Base-by-base conservation (phyloP, 2,113 vertebrate genomes). In the Spermophilus dauricus region DNA sequence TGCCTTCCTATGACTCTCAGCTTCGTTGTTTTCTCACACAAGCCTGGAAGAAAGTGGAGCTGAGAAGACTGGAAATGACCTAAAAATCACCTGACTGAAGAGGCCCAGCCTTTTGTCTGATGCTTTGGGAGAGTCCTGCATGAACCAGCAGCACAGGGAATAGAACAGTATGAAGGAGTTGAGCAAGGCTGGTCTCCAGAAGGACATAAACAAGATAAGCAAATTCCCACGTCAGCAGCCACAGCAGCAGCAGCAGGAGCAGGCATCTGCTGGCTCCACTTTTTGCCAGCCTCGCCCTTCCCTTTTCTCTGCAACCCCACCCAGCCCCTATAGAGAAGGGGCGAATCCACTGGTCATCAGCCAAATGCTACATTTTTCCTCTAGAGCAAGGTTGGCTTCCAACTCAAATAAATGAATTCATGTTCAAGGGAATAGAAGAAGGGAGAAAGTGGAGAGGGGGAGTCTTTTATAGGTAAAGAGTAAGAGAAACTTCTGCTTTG, bases 61-160 rank as follows among this genome's bases (percentile, higher is more conserved):
- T 70, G 34, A 67, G 88, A 61, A 82, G 84, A 87, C 48, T 11
- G 12, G 22, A 24, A 87, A 67, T 69, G n/a, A 70, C 56, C 89
- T 81, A 81, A 45, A 86, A 91, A 86, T 67, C 75, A 75, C 42
- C 70, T 81, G 76, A 92, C 70, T 34, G 75, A 91, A 61, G 4
- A 65, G 45, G 5, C 17, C 73, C 82, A 28, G 45, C 72, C 65
- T 65, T 94, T 63, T 45, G 8, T 73, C 39, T 76, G 65, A 51
- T 4, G 28, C 12, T 84, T 67, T 4, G 61, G 7, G 18, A 77
- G 48, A 69, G 7, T 67, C 58, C 82, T 53, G 13, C 20, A 17
- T 26, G 53, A 85, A 48, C 53, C 24, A 39, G 51, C 39, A 2
- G 28, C 9, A 17, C 32, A 13, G 48, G 8, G 26, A 65, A 24